phyloP scores from a whole-genome alignment of 2,113 vertebrate genomes.

The Labeo rohita region DNA sequence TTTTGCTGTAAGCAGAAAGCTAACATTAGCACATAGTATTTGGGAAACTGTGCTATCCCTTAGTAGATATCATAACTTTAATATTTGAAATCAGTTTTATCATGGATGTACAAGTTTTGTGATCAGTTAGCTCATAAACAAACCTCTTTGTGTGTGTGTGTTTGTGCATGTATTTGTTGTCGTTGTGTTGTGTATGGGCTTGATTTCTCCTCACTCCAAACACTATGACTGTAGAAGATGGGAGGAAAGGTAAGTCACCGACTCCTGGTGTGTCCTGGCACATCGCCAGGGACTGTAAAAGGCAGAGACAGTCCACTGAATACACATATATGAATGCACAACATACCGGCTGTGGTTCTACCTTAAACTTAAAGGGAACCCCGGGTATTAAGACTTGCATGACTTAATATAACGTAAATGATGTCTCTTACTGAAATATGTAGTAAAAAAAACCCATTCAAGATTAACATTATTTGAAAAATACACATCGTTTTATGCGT shows the following conservation, averaged over 20 bases:
- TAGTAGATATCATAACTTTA: background rate
- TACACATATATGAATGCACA: background rate
- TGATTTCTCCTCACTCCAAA: slow-evolving; percentile 44
- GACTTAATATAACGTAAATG: too few species aligned
- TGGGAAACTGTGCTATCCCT: background rate
- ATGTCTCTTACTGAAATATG: too few species aligned
- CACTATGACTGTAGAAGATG: slow-evolving; percentile 52
- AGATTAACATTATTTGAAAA: too few species aligned
- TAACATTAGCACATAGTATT: background rate
- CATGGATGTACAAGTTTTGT: background rate
- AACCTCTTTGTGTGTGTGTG: slow-evolving; percentile 41
- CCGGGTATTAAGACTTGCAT: too few species aligned
- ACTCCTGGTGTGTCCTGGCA: background rate
- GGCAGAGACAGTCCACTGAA: background rate
- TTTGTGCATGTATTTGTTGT: slow-evolving; percentile 20
- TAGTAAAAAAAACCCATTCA: too few species aligned
- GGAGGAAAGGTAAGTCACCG: slow-evolving; percentile 56
- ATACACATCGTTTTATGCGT: too few species aligned
- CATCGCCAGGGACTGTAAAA: background rate
- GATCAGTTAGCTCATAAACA: slow-evolving; percentile 25
- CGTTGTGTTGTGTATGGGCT: slow-evolving; percentile 26
- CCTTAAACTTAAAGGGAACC: background rate
- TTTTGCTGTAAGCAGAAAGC: background rate
- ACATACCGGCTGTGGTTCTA: background rate
- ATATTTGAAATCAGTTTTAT: background rate